Evolutionary conservation across 2,113 vertebrate genomes (phyloP), one percentile per base, ranked within the genome.

Genomic region (Nothobranchius furzeri): DNA sequence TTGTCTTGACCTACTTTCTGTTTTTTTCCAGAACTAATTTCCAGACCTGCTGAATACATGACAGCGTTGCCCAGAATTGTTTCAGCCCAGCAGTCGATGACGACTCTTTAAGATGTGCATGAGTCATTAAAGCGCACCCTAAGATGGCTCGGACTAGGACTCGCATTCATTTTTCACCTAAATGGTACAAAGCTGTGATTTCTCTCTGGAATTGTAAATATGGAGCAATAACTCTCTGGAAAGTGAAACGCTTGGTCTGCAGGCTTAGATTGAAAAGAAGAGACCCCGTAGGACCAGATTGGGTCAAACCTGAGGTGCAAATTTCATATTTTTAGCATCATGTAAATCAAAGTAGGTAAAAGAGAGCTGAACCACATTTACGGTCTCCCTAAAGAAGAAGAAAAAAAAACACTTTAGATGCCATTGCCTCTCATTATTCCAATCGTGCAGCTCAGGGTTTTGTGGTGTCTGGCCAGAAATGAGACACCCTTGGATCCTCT

Each of bases 371-470:
- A 30, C 8, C 42, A 49, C 50, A 49, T 54, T 10, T 13, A n/a
- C n/a, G 20, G 64, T 47, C 40, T 58, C 67, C 17, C 54, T 52
- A 37, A 54, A 55, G 56, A 47, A 77, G 42, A 54, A 55, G 56
- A 47, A 77, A 78, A 68, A 68, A 59, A 51, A 70, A 58, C 65
- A 54, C 52, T 37, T 24, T 15, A 57, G 64, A 59, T 60, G 51
- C 63, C 78, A 67, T 87, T 68, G 69, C 62, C 70, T 78, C 67
- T 64, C 64, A 67, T 87, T 58, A 73, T 63, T 79, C 81, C 66
- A 62, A 86, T 68, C 60, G 68, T 55, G 57, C 60, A 62, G 62
- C 78, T 81, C 53, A 83, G 81, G 84, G 74, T 70, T 52, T 58
- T 84, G 83, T 12, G 59, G 78, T 56, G 65, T 65, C 60, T 70